Evolutionary conservation across 1,140 invertebrate species (phyloP).

Genomic region (Samia ricini): DNA sequence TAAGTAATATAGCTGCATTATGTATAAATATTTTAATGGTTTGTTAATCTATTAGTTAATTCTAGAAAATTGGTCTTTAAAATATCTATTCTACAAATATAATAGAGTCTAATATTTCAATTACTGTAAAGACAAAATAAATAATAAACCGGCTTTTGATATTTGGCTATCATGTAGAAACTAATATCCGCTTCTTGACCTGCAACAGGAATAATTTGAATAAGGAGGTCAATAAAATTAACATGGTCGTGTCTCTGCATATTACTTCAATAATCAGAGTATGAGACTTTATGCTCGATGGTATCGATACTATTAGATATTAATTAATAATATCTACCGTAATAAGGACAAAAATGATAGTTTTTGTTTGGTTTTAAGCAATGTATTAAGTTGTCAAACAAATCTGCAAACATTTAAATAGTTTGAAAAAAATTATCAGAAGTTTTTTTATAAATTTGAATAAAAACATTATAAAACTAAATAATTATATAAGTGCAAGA

Average conservation of each 20-base stretch:
- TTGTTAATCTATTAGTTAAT: neutral
- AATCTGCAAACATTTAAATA: no score
- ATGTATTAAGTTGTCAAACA: no score
- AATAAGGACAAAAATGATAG: no score
- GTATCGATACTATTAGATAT: neutral
- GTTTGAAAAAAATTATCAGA: no score
- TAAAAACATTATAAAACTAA: no score
- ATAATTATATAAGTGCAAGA: no score
- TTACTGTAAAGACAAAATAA: no score
- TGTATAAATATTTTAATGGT: neutral
- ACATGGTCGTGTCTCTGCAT: neutral
- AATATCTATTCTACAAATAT: no score
- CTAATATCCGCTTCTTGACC: conserved; percentile 25
- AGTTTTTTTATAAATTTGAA: no score
- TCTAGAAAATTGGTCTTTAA: neutral
- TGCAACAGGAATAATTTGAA: conserved; percentile 17
- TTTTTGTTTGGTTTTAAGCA: no score
- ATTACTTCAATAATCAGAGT: neutral
- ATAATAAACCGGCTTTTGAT: neutral
- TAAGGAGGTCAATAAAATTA: conserved; percentile 22
- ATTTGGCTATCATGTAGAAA: conserved; percentile 12
- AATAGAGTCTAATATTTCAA: no score
- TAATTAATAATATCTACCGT: neutral
- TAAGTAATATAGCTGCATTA: no score
- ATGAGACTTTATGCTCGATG: neutral